Percentiles rank a stretch among this genome's conserved stretches.
These are phyloP conservation scores for Malacoctenus gilli DNA, from an alignment of 2,797 vertebrate species.

Conservation along the genomic window DNA sequence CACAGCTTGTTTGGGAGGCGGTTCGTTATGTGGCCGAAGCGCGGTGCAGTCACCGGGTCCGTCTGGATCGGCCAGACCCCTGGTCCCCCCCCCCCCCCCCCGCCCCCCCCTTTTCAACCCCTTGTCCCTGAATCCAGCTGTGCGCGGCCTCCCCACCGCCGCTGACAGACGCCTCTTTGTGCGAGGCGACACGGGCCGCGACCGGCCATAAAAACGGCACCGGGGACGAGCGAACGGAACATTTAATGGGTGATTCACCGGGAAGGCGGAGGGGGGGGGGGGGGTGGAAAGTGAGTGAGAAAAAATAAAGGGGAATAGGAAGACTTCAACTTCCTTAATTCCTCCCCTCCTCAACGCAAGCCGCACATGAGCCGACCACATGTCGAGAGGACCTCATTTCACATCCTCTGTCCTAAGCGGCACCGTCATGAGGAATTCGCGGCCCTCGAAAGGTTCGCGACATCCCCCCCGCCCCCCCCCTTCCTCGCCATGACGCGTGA, in stretches of 20 bases:
- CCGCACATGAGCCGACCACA: conserved; percentile 50
- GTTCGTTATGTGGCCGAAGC: conserved; percentile 38
- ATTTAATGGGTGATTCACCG: conserved; percentile 47
- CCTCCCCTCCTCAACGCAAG: conserved; percentile 9
- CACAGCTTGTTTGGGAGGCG: conserved; percentile 31
- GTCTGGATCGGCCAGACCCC: conserved; percentile 40
- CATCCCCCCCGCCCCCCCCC: conserved; percentile 44
- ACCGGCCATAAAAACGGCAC: conserved; percentile 39
- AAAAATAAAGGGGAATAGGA: conserved; percentile 5
- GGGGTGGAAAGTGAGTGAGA: not conserved
- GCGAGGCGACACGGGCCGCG: conserved; percentile 41
- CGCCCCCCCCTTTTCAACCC: conserved; percentile 39
- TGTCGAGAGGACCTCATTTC: conserved; percentile 33
- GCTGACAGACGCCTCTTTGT: conserved; percentile 70
- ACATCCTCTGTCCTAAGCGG: conserved; percentile 35
- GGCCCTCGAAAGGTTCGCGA: conserved; percentile 48
- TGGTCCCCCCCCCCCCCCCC: too few relatives aligned
- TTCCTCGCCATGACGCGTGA: conserved; percentile 48
- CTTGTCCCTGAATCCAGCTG: conserved; percentile 65
- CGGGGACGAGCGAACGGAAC: conserved; percentile 46
- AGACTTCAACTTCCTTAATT: conserved; percentile 19
- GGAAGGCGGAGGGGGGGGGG: conserved; percentile 3
- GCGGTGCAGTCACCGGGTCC: conserved; percentile 49
- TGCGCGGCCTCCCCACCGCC: conserved; percentile 54
- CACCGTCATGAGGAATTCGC: conserved; percentile 39